Base-by-base conservation (phyloP, 2,888 invertebrate species). In the Plebejus melissa region DNA sequence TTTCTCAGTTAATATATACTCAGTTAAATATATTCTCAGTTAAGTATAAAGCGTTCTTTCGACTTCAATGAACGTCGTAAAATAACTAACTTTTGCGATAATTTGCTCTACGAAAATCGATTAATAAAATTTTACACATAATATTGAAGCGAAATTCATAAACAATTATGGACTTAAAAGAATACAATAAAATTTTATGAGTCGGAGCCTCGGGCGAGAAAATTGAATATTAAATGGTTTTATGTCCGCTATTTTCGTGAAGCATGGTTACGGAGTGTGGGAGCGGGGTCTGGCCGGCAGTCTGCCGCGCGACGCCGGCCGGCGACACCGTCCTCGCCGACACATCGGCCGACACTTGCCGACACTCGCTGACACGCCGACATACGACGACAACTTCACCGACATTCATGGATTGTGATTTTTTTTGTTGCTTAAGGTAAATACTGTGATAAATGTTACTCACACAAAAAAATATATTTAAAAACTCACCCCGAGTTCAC, bases 291-390 rank as follows among this genome's bases (percentile, higher is more conserved):
- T 76, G 79, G 79, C 22, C 58, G 58, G 65, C 86, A 91, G 92
- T 92, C 88, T 84, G 87, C 86, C 88, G 88, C 86, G 83, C 82
- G 85, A 86, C 90, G 80, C 81, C 79, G 81, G 80, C 79, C 81
- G 81, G 81, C 80, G 81, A 77, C 79, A 76, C 78, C 80, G 78
- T 60, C 38, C 76, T 78, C 60, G 38, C 75, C 78, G 54, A 16
- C 54, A 16, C 54, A 54, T 13, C 13, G 80, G 81, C 76, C 74
- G 77, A 75, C 72, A 75, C 28, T 32, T 76, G 76, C 50, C 75
- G 77, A 77, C 79, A 79, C 77, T 77, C 58, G 72, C 76, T 76
- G 78, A 78, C 41, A 22, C 81, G 81, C 76, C 74, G 77, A 75
- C 70, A 75, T 9, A 71, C 77, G 75, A 46, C 75, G 77, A 76